phyloP scores from a whole-genome alignment of 2,113 vertebrate species.

The Salminus brasiliensis region DNA sequence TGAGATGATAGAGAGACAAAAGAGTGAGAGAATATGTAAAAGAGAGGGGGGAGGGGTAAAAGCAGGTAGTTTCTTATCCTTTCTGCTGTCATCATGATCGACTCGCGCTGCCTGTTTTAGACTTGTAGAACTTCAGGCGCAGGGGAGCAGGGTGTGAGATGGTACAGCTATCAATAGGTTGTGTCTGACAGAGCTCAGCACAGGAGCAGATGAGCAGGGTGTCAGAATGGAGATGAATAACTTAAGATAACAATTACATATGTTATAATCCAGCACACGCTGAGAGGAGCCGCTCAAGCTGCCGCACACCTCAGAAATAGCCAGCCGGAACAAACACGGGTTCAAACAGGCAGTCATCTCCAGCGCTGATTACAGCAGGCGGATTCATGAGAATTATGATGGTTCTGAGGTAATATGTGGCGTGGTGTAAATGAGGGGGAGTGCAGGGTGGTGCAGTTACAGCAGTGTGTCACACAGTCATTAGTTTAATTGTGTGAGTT shows the following conservation, averaged over 20 bases:
- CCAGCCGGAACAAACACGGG: not conserved
- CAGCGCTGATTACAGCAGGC: not conserved
- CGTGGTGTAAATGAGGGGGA: not conserved
- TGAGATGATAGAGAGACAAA: not conserved
- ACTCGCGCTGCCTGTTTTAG: conserved; percentile 29
- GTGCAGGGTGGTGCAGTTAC: not conserved
- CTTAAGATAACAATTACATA: conserved; percentile 8
- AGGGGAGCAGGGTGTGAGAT: conserved; percentile 30
- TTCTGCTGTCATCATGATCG: conserved; percentile 37
- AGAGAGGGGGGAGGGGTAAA: conserved; percentile 55
- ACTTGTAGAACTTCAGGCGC: conserved; percentile 27
- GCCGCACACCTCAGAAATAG: not conserved
- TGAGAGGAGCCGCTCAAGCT: not conserved
- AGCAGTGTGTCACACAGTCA: conserved; percentile 10
- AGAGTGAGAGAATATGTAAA: conserved; percentile 58
- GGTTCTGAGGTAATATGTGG: not conserved
- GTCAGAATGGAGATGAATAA: not conserved
- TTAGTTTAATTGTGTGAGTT: conserved; percentile 48
- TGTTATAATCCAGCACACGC: not conserved
- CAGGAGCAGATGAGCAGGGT: not conserved
- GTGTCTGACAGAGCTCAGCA: conserved; percentile 29
- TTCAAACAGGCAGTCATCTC: not conserved
- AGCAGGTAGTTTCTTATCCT: not conserved
- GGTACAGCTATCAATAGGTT: conserved; percentile 33
- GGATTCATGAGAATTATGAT: not conserved